Percentiles rank a stretch among this genome's conserved stretches.
phyloP scores from a whole-genome alignment of 2,797 vertebrate genomes.

The Pteronotus mesoamericanus region DNA sequence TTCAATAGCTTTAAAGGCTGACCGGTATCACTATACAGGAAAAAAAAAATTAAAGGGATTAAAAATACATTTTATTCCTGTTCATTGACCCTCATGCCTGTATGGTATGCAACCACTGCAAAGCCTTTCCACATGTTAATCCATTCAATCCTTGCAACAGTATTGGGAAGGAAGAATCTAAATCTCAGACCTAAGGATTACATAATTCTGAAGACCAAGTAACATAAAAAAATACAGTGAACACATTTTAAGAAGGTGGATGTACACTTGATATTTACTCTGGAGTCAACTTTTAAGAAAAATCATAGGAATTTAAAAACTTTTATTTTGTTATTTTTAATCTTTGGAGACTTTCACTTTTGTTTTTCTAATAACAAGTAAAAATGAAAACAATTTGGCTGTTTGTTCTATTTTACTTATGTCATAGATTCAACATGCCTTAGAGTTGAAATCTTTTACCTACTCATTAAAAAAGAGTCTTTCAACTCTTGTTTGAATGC shows the following conservation, averaged over 20 bases:
- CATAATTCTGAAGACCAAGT: background rate
- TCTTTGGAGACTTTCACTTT: background rate
- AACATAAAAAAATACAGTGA: background rate
- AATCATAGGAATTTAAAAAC: background rate
- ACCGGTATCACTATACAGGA: background rate
- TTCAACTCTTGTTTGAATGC: background rate
- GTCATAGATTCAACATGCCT: background rate
- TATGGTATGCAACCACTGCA: background rate
- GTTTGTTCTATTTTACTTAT: background rate
- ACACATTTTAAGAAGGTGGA: background rate
- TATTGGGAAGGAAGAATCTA: background rate
- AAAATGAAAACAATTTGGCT: background rate
- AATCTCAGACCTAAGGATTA: background rate
- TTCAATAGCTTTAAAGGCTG: conserved; percentile 16
- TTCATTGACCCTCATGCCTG: background rate
- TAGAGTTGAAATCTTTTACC: background rate
- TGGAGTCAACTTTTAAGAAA: conserved; percentile 18
- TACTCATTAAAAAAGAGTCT: background rate
- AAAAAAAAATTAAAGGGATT: background rate
- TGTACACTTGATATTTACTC: background rate
- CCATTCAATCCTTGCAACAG: background rate
- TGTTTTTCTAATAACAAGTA: conserved; percentile 5
- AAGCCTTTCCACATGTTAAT: background rate
- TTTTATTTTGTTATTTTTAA: background rate
- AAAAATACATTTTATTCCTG: background rate